Percentiles rank a stretch among this genome's conserved stretches.
Evolutionary conservation across 1,140 invertebrate genomes (phyloP).

Genomic region (Lordiphosa stackelbergi): DNA sequence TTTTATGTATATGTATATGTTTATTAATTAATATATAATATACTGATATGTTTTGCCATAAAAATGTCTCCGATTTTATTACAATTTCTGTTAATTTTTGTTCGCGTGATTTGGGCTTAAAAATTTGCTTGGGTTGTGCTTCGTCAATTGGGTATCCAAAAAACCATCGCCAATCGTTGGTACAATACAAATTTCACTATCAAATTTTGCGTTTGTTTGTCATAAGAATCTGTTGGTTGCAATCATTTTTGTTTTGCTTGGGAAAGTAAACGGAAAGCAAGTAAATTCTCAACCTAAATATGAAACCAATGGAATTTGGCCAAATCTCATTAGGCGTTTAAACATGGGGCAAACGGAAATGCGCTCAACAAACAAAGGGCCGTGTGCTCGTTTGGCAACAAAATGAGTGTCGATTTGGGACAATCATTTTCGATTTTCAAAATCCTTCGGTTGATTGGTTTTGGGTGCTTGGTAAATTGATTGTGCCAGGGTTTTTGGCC

Average conservation of each 20-base stretch:
- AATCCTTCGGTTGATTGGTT: conserved; percentile 9
- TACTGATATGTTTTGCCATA: conserved; percentile 74
- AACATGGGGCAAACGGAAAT: too few relatives aligned
- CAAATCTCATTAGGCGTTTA: conserved; percentile 51
- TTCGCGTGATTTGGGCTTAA: conserved; percentile 25
- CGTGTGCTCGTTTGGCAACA: too few relatives aligned
- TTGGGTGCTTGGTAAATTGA: conserved; percentile 12
- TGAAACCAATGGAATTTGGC: conserved; percentile 70
- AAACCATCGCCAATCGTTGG: conserved; percentile 42
- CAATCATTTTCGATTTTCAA: conserved; percentile 30
- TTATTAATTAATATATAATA: conserved; percentile 52
- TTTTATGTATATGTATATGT: conserved; percentile 40
- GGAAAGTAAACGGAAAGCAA: conserved; percentile 42
- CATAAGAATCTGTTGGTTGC: conserved; percentile 57
- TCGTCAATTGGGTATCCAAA: conserved; percentile 16
- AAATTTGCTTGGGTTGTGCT: conserved; percentile 49
- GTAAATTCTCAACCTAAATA: conserved; percentile 43
- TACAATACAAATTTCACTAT: conserved; percentile 42
- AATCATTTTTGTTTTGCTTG: conserved; percentile 35
- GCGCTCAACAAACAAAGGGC: too few relatives aligned
- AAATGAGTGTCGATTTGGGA: conserved; percentile 19
- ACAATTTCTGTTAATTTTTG: conserved; percentile 26
- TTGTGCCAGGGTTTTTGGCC: conserved; percentile 35
- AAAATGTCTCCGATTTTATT: conserved; percentile 56
- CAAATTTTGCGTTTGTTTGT: conserved; percentile 32